Evolutionary conservation across 2,888 invertebrate species (phyloP).

Genomic region (Thera britannica): DNA sequence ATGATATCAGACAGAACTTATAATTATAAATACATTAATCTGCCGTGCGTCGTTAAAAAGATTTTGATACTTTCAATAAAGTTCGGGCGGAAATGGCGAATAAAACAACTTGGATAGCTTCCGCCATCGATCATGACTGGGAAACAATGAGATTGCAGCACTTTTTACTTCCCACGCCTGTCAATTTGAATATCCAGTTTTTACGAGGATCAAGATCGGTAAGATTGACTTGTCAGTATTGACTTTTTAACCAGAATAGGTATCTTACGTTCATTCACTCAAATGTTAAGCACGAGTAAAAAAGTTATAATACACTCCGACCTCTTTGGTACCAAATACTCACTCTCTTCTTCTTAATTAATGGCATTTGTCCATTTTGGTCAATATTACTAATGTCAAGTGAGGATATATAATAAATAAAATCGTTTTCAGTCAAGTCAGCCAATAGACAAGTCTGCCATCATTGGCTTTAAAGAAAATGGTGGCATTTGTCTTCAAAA

Average conservation of each 20-base stretch:
- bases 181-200: conserved; percentile 33
- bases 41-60: conserved; percentile 44
- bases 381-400: too few species aligned
- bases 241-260: not conserved
- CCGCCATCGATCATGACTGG: conserved; percentile 75
- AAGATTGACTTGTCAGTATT: conserved; percentile 20
- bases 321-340: too few species aligned
- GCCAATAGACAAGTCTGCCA: too few species aligned
- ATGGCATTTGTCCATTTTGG: too few species aligned
- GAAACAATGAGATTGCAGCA: conserved; percentile 62
- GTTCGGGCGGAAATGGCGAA: conserved; percentile 72
- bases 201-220: conserved; percentile 30
- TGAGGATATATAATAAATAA: too few species aligned
- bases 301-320: too few species aligned
- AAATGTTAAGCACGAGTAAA: too few species aligned
- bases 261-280: not conserved
- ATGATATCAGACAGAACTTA: conserved; percentile 35
- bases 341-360: too few species aligned
- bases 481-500: too few species aligned
- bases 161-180: conserved; percentile 61
- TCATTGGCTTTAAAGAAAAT: too few species aligned
- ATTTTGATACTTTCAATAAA: conserved; percentile 55
- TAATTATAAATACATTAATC: conserved; percentile 74
- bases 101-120: conserved; percentile 69
- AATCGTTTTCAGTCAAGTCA: too few species aligned